Base-by-base conservation (phyloP, 2,888 invertebrate species). In the Elgonia sp. region DNA sequence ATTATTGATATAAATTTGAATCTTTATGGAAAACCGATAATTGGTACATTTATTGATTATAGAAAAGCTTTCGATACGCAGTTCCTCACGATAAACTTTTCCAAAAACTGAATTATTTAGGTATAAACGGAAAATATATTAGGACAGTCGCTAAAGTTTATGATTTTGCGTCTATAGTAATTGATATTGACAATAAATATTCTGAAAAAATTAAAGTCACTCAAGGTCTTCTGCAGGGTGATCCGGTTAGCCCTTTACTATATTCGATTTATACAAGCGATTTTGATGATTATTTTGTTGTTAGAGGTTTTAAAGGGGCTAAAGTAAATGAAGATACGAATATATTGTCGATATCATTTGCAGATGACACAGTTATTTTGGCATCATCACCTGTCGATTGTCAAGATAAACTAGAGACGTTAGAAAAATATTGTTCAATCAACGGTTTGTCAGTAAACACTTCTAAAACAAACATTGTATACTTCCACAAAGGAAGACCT, bases 291-390 rank as follows among this genome's bases (percentile, higher is more conserved):
- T 63, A 12, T n/a, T 39, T 63, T 18, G 16, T 14, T 16, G 16
- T 6, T 21, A 21, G 10, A 21, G 67, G 67, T 6, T 29, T 67
- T 40, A 67, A 67, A 40, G 67, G 67, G n/a, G 20, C 29, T 1
- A 6, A 16, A 4, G n/a, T 67, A 42, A 18, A 67, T 12, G 4
- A 18, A 14, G 18, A 42, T 14, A 40, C 16, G 6, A 18, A 67
- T 12, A 6, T 67, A 2, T 18, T 42, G 20, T 18, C 20, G 18
- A 18, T 67, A 16, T 42, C 67, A 16, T 67, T 67, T 18, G 67
- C 67, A 42, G 67, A 67, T n/a, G 67, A 67, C 42, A 67, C 42
- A 18, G 16, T n/a, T 10, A 40, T 67, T 10, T 40, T 67, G 6
- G 67, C 42, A 6, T 14, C 12, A 1, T 67, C 67, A 42, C 2